A percentile compares a stretch with the other conserved stretches of the same genome.
These are phyloP conservation scores for Oligia strigilis DNA, from an alignment of 2,888 invertebrate species.

Conservation along the genomic window DNA sequence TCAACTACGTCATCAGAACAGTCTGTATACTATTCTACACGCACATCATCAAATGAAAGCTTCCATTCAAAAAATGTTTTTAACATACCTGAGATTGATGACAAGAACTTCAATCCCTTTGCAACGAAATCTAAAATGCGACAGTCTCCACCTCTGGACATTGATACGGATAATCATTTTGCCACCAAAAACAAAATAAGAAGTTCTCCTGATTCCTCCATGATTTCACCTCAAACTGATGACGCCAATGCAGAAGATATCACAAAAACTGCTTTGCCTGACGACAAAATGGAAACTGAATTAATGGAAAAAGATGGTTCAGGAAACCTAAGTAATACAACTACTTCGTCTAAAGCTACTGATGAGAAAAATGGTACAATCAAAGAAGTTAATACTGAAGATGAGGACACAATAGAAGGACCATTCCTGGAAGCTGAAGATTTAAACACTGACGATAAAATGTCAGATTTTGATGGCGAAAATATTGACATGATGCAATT, in stretches of 20 bases:
- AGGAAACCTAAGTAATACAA: slow-evolving; percentile 69
- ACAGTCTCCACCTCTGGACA: slow-evolving; percentile 70
- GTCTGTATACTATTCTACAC: slow-evolving; percentile 76
- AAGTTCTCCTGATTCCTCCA: slow-evolving; percentile 60
- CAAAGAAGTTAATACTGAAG: slow-evolving; percentile 83
- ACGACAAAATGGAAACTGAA: slow-evolving; percentile 69
- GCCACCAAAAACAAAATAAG: slow-evolving; percentile 65
- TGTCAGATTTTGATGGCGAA: slow-evolving; percentile 69
- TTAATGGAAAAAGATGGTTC: slow-evolving; percentile 71
- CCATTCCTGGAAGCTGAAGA: slow-evolving; percentile 85
- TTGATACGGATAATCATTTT: slow-evolving; percentile 66
- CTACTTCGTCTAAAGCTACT: slow-evolving; percentile 75
- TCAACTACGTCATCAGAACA: slow-evolving; percentile 77
- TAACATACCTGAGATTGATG: slow-evolving; percentile 85
- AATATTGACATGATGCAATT: slow-evolving; percentile 80
- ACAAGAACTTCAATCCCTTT: slow-evolving; percentile 82
- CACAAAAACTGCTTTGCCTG: slow-evolving; percentile 31
- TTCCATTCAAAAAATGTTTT: slow-evolving; percentile 78
- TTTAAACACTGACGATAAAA: slow-evolving; percentile 70
- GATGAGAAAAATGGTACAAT: slow-evolving; percentile 78
- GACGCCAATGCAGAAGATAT: slow-evolving; percentile 32
- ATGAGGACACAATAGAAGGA: slow-evolving; percentile 87
- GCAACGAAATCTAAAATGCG: slow-evolving; percentile 80
- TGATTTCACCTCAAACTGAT: slow-evolving; percentile 34
- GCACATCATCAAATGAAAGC: slow-evolving; percentile 74